Percentiles rank a stretch among this genome's conserved stretches.
phyloP scores from a whole-genome alignment of 2,113 vertebrate species.

The Ceuthmochares aereus region DNA sequence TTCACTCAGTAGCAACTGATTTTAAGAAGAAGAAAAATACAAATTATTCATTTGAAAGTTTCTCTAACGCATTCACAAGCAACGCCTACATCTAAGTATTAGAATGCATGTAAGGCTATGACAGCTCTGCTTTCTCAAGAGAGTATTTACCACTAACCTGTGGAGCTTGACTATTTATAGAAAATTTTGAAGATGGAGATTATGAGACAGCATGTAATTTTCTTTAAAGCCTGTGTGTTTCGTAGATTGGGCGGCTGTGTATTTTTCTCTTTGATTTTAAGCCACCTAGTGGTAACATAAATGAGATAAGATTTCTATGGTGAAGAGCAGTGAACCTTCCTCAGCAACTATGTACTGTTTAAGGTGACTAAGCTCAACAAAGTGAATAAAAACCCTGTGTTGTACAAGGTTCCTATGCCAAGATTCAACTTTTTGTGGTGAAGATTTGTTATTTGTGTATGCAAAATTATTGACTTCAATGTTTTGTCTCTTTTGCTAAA shows the following conservation, averaged over 20 bases:
- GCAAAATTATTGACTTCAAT: background rate
- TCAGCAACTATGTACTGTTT: background rate
- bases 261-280: conserved; percentile 50
- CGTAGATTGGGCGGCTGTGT: background rate
- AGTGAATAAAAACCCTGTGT: background rate
- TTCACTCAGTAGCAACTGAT: conserved; percentile 46
- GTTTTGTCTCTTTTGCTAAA: background rate
- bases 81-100: background rate
- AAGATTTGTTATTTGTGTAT: background rate
- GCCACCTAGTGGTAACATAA: conserved; percentile 70
- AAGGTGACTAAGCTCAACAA: background rate
- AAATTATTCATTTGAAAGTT: conserved; percentile 26
- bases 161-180: background rate
- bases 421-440: background rate
- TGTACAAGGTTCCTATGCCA: background rate
- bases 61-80: background rate
- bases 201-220: background rate
- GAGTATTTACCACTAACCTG: background rate
- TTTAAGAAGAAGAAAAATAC: conserved; percentile 52
- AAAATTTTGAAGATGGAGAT: conserved; percentile 4
- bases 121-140: background rate
- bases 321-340: background rate
- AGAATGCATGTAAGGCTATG: background rate
- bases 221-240: background rate
- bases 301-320: background rate